phyloP scores from a whole-genome alignment of 2,113 vertebrate genomes.

The Barnardius zonarius region DNA sequence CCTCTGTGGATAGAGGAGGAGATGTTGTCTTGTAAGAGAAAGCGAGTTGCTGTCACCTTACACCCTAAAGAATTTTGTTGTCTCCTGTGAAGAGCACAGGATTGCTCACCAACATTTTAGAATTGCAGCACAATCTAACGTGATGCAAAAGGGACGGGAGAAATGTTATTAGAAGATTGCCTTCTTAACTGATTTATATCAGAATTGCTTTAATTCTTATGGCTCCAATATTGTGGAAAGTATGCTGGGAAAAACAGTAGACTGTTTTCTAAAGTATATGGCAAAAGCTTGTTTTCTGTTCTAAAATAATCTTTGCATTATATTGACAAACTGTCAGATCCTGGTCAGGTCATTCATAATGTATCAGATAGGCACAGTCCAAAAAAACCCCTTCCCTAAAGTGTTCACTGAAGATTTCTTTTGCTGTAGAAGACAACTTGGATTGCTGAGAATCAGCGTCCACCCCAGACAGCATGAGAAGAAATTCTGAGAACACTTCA shows the following conservation, averaged over 20 bases:
- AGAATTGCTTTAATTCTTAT: not conserved
- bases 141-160: not conserved
- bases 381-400: not conserved
- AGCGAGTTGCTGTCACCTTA: not conserved
- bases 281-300: not conserved
- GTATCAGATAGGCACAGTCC: not conserved
- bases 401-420: not conserved
- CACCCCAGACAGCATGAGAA: not conserved
- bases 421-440: not conserved
- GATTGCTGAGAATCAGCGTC: not conserved
- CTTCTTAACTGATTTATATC: not conserved
- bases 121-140: not conserved
- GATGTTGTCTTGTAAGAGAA: not conserved
- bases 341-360: not conserved
- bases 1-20: not conserved
- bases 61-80: not conserved
- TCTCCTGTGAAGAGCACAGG: not conserved
- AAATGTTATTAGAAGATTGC: not conserved
- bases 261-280: not conserved
- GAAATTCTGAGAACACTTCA: not conserved
- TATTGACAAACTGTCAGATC: not conserved
- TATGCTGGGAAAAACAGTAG: not conserved
- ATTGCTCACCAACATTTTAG: not conserved
- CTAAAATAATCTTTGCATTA: not conserved
- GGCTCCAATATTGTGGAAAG: not conserved